These are phyloP conservation scores for Dreissena polymorpha DNA, from an alignment of 1,140 invertebrate species.

Conservation along the genomic window DNA sequence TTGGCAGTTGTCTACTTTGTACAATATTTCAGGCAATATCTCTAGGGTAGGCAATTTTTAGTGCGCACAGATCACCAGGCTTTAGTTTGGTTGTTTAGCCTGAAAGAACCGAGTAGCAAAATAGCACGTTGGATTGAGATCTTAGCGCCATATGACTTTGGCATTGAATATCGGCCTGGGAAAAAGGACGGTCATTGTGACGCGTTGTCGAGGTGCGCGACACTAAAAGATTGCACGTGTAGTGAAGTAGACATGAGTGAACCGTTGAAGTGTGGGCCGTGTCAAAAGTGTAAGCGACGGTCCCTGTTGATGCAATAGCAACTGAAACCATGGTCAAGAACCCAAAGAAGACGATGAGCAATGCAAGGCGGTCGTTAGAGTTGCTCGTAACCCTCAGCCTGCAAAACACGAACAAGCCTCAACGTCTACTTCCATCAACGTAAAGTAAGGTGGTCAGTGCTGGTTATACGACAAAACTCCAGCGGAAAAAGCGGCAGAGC, in stretches of 20 bases:
- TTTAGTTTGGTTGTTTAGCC: constrained; percentile 51
- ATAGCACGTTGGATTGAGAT: constrained; percentile 48
- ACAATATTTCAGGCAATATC: constrained; percentile 46
- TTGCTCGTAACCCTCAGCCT: neutral
- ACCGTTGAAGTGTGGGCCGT: constrained; percentile 7
- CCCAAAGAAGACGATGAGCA: neutral
- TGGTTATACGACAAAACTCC: no score
- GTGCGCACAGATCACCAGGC: constrained; percentile 53
- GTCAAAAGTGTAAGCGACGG: neutral
- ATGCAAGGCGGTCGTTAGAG: neutral
- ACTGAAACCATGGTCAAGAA: neutral
- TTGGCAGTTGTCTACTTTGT: constrained; percentile 40
- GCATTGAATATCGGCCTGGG: constrained; percentile 31
- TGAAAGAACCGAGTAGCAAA: constrained; percentile 52
- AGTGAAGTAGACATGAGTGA: constrained; percentile 2
- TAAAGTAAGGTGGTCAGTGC: no score
- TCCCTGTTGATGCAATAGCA: neutral
- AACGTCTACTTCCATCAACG: no score
- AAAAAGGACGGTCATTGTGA: constrained; percentile 63
- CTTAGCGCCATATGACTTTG: constrained; percentile 27
- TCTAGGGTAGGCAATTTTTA: constrained; percentile 41
- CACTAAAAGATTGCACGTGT: neutral
- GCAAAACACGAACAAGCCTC: no score
- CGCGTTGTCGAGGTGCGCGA: constrained; percentile 52
- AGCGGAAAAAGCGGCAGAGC: no score